Evolutionary conservation across 1,140 invertebrate genomes (phyloP), one percentile per base, ranked within the genome.

Genomic region (Helicorthomorpha holstii): DNA sequence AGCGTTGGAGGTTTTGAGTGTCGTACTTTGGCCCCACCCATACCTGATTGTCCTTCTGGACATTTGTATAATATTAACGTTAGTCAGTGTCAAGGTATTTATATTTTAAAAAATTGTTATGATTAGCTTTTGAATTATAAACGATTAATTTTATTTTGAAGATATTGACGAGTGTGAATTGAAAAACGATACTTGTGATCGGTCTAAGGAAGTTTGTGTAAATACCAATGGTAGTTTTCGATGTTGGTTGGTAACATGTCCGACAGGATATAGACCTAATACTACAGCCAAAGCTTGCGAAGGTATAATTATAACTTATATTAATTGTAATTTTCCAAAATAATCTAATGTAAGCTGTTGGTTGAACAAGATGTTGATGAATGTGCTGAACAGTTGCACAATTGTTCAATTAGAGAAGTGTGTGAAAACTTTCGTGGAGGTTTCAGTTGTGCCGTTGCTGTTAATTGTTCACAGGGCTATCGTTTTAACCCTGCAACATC

Each of bases 171-270:
- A 95, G 66, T 94, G 90, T 61, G 69, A 73, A 19, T 64, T 64
- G 1, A 72, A 71, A 3, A 64, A 65, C 2, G 71, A 70, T 12
- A 71, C 76, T 1, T 82, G 80, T 54, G 75, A 72, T 50, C 73
- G 74, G 27, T 56, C 65, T 0, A 78, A 83, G 48, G 79, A 89
- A 58, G 79, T 85, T 27, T 98, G 94, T 63, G 77, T 93, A 49
- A 98, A 98, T 65, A 87, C 80, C 0, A 71, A 83, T 46, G 94
- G 94, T 0, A 75, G 83, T 54, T 90, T 76, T 64, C 80, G 85
- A 56, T 98, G 94, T 63, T 85, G 88, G 50, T 71, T 69, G 4
- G 83, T 96, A 46, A 71, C 75, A 26, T 97, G 94, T 66, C 91
- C 92, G 0, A 52, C 68, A 0, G 81, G 81, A 19, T 24, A 48